Conservation (phyloP, 2,113 vertebrate species). For the Anolis sagrei region DNA sequence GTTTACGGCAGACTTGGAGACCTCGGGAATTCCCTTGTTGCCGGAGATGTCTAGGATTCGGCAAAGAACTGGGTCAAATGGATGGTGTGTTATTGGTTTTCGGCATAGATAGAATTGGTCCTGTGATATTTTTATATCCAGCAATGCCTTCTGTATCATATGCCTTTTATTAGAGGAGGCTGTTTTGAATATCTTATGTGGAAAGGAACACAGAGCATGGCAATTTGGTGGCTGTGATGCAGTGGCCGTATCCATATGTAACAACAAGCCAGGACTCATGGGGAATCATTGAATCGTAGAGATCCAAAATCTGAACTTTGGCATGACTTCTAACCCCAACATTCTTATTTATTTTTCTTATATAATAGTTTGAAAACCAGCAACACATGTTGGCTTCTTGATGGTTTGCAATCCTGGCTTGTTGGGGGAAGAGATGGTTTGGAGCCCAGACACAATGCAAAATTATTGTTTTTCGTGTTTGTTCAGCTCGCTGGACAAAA, state of each 20-base stretch:
- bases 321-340: neutral
- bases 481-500: too few species aligned
- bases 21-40: neutral
- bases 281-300: neutral
- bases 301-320: neutral
- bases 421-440: neutral
- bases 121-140: neutral
- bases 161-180: neutral
- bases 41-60: neutral
- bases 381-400: neutral
- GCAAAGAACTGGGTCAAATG: neutral
- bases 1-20: neutral
- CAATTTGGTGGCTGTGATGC: too few species aligned
- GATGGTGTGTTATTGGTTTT: neutral
- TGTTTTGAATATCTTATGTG: neutral
- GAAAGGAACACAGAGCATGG: neutral
- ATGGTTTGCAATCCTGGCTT: neutral
- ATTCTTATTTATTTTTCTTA: neutral
- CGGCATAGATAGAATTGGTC: neutral
- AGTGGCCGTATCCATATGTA: neutral
- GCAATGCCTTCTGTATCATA: neutral
- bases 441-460: neutral
- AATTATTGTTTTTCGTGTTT: neutral
- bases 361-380: too few species aligned
- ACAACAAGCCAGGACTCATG: too few species aligned